phyloP scores from a whole-genome alignment of 1,140 invertebrate genomes.

The Drosophila seguyi region DNA sequence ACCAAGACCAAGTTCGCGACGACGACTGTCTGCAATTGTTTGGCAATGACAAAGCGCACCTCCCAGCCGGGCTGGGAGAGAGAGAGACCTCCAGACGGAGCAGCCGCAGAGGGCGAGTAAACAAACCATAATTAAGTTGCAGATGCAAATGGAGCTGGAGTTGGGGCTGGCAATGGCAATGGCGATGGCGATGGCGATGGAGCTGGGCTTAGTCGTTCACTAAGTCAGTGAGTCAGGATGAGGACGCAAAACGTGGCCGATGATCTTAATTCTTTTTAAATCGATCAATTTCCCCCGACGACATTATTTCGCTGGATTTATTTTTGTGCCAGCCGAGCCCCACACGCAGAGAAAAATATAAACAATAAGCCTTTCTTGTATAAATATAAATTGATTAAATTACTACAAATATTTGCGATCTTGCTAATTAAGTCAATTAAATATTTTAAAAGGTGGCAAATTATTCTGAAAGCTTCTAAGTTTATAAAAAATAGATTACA shows the following conservation, averaged over 20 bases:
- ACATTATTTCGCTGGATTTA: conserved; percentile 65
- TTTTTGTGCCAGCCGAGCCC: conserved; percentile 29
- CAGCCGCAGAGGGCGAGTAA: conserved; percentile 53
- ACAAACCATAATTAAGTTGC: conserved; percentile 84
- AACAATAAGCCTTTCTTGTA: too few species aligned
- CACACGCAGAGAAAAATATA: conserved; percentile 1
- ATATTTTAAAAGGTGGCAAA: not conserved
- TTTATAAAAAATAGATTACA: not conserved
- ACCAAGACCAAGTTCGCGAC: conserved; percentile 49
- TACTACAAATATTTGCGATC: too few species aligned
- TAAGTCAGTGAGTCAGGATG: conserved; percentile 80
- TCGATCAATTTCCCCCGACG: conserved; percentile 81
- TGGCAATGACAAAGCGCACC: conserved; percentile 83
- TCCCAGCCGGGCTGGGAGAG: conserved; percentile 64
- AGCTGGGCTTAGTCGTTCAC: conserved; percentile 68
- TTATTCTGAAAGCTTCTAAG: too few species aligned
- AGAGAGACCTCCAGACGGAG: conserved; percentile 14
- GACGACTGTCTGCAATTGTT: conserved; percentile 70
- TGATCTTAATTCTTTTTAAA: conserved; percentile 84
- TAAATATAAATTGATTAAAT: too few species aligned
- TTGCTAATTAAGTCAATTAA: not conserved
- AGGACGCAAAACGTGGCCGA: conserved; percentile 59
- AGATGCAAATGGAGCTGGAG: conserved; percentile 31
- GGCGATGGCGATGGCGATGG: conserved; percentile 55
- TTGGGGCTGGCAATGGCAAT: not conserved